Percentiles rank a stretch among this genome's conserved stretches.
Conservation (phyloP, 2,113 vertebrate genomes). For the Zapus hudsonius region DNA sequence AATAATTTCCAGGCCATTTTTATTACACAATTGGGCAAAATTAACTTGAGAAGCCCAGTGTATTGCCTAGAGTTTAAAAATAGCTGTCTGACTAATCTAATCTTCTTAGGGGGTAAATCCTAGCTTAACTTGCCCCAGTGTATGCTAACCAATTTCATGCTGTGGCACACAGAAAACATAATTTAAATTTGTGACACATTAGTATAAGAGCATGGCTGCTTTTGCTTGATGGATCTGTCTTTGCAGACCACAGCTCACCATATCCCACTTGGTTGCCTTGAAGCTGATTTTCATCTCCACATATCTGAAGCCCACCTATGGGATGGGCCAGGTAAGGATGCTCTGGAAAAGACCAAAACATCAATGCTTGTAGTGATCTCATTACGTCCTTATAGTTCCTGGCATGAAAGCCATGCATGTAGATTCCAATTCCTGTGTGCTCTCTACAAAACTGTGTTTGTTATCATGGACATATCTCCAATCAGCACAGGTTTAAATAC, state of each 20-base stretch:
- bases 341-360: neutral
- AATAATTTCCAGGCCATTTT: slow-evolving; percentile 42
- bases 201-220: neutral
- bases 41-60: neutral
- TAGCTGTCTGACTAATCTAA: neutral
- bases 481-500: neutral
- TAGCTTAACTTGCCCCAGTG: neutral
- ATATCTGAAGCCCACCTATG: neutral
- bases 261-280: neutral
- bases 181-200: neutral
- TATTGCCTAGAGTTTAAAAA: slow-evolving; percentile 21
- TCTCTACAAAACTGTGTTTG: neutral
- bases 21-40: slow-evolving; percentile 25
- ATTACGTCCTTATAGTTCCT: neutral
- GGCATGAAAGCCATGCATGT: neutral
- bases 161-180: slow-evolving; percentile 1
- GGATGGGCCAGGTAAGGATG: neutral
- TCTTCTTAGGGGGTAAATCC: slow-evolving; percentile 10
- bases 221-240: neutral
- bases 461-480: neutral
- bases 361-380: neutral
- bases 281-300: neutral
- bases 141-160: neutral
- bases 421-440: neutral
- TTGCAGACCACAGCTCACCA: neutral